Evolutionary conservation across 2,113 vertebrate genomes (phyloP).

Genomic region (Peucedramus taeniatus): DNA sequence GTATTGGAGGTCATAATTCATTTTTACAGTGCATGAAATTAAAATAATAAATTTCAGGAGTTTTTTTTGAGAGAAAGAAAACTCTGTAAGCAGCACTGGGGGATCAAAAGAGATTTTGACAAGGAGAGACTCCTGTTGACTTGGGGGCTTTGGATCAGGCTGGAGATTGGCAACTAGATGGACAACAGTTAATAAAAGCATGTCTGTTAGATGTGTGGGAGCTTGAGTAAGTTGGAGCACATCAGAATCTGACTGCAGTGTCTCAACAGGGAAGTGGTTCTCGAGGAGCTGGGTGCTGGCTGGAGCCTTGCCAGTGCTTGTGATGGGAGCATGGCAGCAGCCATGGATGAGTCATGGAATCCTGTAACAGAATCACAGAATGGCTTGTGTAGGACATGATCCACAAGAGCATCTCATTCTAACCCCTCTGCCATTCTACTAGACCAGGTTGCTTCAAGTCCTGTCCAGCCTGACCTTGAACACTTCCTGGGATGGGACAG

Average conservation of each 20-base stretch:
- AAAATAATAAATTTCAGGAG: not conserved
- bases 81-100: not conserved
- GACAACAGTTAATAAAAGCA: not conserved
- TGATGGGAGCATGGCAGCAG: not conserved
- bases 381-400: not conserved
- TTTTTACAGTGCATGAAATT: constrained; percentile 26
- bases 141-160: not conserved
- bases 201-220: not conserved
- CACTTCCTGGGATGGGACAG: not conserved
- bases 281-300: not conserved
- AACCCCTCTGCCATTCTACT: not conserved
- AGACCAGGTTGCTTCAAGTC: not conserved
- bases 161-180: not conserved
- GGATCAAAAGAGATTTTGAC: constrained; percentile 8
- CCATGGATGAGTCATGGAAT: not conserved
- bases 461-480: not conserved
- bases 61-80: not conserved
- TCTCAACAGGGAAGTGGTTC: not conserved
- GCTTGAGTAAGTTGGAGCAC: not conserved
- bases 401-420: not conserved
- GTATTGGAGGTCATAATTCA: constrained; percentile 4
- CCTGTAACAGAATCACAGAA: not conserved
- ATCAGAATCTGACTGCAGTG: not conserved
- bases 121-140: not conserved
- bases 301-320: not conserved